Base-by-base conservation (phyloP, 2,888 invertebrate species). In the Microchrysa polita region DNA sequence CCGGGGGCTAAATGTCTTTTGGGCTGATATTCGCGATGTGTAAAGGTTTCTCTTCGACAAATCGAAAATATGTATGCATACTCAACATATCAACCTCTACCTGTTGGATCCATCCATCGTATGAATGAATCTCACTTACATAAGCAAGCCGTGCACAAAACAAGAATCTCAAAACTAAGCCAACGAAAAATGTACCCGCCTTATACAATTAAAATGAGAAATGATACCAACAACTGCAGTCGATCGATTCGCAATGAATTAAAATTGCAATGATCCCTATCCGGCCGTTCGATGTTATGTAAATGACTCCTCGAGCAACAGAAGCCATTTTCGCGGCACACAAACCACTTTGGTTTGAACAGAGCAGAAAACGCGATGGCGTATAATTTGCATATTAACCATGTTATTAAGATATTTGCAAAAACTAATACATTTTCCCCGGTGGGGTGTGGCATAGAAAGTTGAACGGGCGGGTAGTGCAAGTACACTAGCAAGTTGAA, bases 311-410 rank as follows among this genome's bases (percentile, higher is more conserved):
- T n/a, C 18, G 12, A 7, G 27, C 61, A 52, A 40, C 57, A 57
- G 69, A 57, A 57, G 69, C 69, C 69, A 69, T 69, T 42, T 69
- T 69, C 16, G 57, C 23, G 42, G n/a, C n/a, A n/a, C n/a, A n/a
- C n/a, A 69, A n/a, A 48, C 12, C 2, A 48, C 27, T 34, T 42
- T 69, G 12, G 7, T 34, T 22, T 2, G 40, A 69, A 20, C 10
- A 18, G 40, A 69, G 14, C 10, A 18, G 40, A 40, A 20, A 20
- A 48, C 9, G n/a, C 23, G 63, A 23, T 52, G 9, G 53, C 23
- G 18, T 52, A 14, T 53, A 52, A 67, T 67, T 67, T 67, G 52
- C 67, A 67, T 67, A 67, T 67, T 67, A n/a, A 23, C 23, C 67
- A 53, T 67, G 27, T 9, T 67, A 67, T 67, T 67, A 12, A 12